Evolutionary conservation across 2,797 vertebrate genomes (phyloP).

Genomic region (Clamator glandarius): DNA sequence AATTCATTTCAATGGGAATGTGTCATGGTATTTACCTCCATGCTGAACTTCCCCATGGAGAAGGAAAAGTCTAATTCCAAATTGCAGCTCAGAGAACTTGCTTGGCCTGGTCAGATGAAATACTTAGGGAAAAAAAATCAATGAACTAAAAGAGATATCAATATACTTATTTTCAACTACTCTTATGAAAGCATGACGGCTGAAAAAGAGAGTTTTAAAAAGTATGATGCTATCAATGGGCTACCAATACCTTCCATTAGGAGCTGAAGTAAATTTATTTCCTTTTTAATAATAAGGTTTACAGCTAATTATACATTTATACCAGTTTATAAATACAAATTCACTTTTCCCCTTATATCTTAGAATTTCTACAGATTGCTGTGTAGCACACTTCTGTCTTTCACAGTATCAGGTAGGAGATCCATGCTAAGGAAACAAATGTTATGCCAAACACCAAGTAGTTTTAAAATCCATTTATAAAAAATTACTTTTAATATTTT

Average conservation of each 20-base stretch:
- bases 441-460: neutral
- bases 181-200: neutral
- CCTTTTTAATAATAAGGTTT: neutral
- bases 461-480: neutral
- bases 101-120: neutral
- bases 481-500: conserved; percentile 12
- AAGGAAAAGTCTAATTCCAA: neutral
- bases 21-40: neutral
- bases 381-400: neutral
- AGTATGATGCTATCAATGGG: neutral
- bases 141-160: neutral
- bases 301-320: neutral
- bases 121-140: neutral
- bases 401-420: neutral
- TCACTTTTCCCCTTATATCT: neutral
- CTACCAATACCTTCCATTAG: neutral
- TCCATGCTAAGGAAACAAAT: neutral
- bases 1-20: neutral
- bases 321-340: neutral
- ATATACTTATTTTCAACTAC: neutral
- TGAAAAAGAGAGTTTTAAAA: neutral
- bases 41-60: neutral
- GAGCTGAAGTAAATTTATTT: neutral
- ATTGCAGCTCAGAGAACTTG: neutral
- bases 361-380: neutral